These are phyloP conservation scores for Drosophila takahashii DNA, from an alignment of 1,140 invertebrate genomes.

Conservation along the genomic window DNA sequence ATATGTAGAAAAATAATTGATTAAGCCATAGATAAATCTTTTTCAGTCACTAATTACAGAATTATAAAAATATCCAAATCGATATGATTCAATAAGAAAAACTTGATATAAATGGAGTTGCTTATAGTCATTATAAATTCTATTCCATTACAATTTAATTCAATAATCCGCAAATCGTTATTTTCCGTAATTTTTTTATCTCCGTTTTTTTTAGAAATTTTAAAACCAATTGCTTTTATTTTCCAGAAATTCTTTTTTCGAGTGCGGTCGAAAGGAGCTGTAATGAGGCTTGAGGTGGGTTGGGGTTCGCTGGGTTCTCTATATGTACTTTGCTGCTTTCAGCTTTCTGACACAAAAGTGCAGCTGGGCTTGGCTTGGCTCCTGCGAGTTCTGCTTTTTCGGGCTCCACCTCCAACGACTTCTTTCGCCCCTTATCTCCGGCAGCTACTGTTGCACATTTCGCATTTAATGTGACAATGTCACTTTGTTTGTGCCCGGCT, in stretches of 20 bases:
- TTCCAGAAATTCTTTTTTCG: conserved; percentile 2
- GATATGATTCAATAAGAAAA: too few species aligned
- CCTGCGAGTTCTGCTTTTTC: conserved; percentile 28
- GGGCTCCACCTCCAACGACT: conserved; percentile 23
- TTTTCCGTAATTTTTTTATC: too few species aligned
- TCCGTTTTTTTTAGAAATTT: background rate
- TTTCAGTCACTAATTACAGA: too few species aligned
- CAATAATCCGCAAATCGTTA: too few species aligned
- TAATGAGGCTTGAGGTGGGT: conserved; percentile 60
- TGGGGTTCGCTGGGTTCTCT: conserved; percentile 31
- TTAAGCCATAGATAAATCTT: too few species aligned
- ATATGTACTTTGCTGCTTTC: conserved; percentile 30
- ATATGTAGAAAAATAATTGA: too few species aligned
- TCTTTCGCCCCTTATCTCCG: conserved; percentile 35
- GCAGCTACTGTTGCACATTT: conserved; percentile 74
- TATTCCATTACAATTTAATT: too few species aligned
- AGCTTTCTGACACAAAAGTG: conserved; percentile 72
- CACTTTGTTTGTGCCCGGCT: conserved; percentile 60
- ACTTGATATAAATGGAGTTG: too few species aligned
- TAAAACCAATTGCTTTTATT: background rate
- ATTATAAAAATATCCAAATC: too few species aligned
- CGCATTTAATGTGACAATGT: conserved; percentile 80
- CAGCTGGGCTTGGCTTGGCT: conserved; percentile 73
- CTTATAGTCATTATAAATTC: too few species aligned
- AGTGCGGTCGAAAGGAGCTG: conserved; percentile 40